Conservation (phyloP, 2,888 invertebrate genomes). For the Teleiodes luculella region DNA sequence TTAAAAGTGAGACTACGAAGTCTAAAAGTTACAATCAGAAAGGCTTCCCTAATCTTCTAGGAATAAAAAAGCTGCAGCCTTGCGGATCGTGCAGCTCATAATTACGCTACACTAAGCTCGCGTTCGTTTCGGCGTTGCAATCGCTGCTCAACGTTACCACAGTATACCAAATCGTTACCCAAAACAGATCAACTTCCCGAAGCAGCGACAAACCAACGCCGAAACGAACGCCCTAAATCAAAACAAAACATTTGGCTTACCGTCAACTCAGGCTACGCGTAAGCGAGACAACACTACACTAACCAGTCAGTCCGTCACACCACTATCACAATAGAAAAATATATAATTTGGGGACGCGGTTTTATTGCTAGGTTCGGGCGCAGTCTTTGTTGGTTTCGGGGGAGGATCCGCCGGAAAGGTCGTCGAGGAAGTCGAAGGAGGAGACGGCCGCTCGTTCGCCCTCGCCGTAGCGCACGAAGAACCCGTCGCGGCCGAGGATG, state of each 20-base stretch:
- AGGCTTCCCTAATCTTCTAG: constrained; percentile 36
- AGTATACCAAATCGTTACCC: no score
- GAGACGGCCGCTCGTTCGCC: constrained; percentile 88
- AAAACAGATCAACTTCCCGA: constrained; percentile 2
- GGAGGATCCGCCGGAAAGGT: constrained; percentile 71
- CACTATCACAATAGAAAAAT: constrained; percentile 64
- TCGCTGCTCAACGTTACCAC: constrained; percentile 1
- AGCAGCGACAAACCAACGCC: not conserved
- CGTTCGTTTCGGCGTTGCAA: constrained; percentile 5
- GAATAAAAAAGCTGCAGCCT: constrained; percentile 68
- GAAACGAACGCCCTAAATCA: not conserved
- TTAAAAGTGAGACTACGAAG: constrained; percentile 49
- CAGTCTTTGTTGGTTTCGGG: constrained; percentile 71
- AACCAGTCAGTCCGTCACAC: constrained; percentile 17
- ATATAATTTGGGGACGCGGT: constrained; percentile 49
- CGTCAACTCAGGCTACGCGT: constrained; percentile 40
- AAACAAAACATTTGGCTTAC: not conserved
- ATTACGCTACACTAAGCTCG: constrained; percentile 45
- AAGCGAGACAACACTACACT: constrained; percentile 42
- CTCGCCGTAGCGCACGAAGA: constrained; percentile 88
- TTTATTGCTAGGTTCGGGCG: constrained; percentile 59
- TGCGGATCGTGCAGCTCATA: constrained; percentile 47
- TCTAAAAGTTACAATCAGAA: constrained; percentile 49
- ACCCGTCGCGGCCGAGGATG: constrained; percentile 86
- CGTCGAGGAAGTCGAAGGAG: constrained; percentile 88